Base-by-base conservation (phyloP, 2,797 vertebrate genomes). In the Sebastes alutus region DNA sequence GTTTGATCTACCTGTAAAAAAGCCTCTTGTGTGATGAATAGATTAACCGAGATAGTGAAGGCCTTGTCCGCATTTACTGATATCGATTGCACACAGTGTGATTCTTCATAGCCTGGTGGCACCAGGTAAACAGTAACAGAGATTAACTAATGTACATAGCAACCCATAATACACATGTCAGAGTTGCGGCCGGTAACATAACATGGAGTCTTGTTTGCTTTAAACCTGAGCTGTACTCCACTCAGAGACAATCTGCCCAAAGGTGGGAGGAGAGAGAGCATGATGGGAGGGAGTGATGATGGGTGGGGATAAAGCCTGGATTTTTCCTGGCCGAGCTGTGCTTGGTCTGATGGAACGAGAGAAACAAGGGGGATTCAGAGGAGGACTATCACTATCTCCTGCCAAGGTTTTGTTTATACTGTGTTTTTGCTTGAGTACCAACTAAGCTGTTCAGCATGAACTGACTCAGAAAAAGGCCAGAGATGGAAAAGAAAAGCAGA, bases 371-470 rank as follows among this genome's bases (percentile, higher is more conserved):
- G 25, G 64, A 49, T 69, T 76, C 62, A 65, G 66, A 66, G 29
- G 63, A 80, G 63, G 72, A 63, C 67, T 35, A 68, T 80, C 16
- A 23, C 12, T 58, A 42, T 77, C 56, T 42, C 49, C 80, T 88
- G 86, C 82, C 88, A 90, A 82, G 59, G 23, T 80, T 88, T 78
- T 89, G 86, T 89, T 91, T 86, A 75, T 83, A 67, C 72, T 81
- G 14, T 61, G 54, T 84, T 89, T 80, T 81, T 71, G 38, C 75
- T 82, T 61, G 49, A 84, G 71, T 16, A 66, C 33, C 11, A 32
- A 75, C 78, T 67, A 82, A 90, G 68, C 81, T 82, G 75, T 88
- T 88, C 81, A 82, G 65, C 78, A 80, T 87, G 73, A 88, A 76
- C 74, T 74, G 59, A 65, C 16, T 61, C 62, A 73, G 70, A 70